Evolutionary conservation across 2,888 invertebrate genomes (phyloP), one percentile per base, ranked within the genome.

Genomic region (Sarcophaga rosellei): DNA sequence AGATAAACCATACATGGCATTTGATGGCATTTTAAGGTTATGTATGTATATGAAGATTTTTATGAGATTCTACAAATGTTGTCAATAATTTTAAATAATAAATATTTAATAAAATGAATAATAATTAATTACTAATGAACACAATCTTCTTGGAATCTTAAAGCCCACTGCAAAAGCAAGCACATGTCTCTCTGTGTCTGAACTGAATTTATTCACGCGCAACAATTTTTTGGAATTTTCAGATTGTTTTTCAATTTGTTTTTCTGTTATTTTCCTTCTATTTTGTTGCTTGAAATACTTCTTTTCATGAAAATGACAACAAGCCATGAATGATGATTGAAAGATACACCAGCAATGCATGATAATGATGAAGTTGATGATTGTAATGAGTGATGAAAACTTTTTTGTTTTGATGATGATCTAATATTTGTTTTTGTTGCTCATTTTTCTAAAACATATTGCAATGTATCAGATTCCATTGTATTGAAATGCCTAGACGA

Each of bases 131-230:
- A 10, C 8, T 35, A 35, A 35, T 35, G 2, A 35, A 35, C 15
- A 15, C 15, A 53, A 15, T 15, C 17, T 53, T 53, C 53, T 53
- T 53, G 12, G 12, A 53, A 53, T 12, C 5, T 53, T 53, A 53
- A 53, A 53, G 53, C 53, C 53, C 53, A 53, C 53, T 1, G 3
- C 53, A 53, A 15, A 4, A 35, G 35, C 10, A 35, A 35, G 35
- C 15, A 53, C 17, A 53, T 53, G 17, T 53, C 53, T 15, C 59
- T 53, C 53, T 15, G 47, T 63, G 59, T 65, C 47, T 84, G 79
- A 84, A 70, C 77, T 81, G 45, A 85, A 85, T 74, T 77, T 74
- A 85, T 81, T 85, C 81, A 77, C 44, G 81, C 85, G 81, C 81
- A 85, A 85, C 85, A 45, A 44, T 76, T 81, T 76, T 81, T 65